Conservation (phyloP, 2,113 vertebrate species). For the Forbesichthys papilliferus region DNA sequence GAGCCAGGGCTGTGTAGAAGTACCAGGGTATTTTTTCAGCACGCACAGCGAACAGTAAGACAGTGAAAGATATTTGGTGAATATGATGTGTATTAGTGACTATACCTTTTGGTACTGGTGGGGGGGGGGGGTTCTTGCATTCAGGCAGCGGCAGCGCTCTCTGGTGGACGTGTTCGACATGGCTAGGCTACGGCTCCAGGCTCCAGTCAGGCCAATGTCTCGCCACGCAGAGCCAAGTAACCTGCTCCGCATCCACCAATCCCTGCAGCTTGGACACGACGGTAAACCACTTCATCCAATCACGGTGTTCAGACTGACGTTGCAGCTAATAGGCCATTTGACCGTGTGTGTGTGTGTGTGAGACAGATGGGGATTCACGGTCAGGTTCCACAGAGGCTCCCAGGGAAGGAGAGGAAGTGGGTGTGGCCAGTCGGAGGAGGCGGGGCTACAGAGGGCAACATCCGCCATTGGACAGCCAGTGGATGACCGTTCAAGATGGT, state of each 20-base stretch:
- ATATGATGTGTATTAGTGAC: too few species aligned
- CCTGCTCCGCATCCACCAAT: constrained; percentile 80
- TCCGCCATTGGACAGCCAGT: constrained; percentile 75
- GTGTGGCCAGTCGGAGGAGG: constrained; percentile 78
- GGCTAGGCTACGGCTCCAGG: constrained; percentile 84
- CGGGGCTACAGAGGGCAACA: constrained; percentile 78
- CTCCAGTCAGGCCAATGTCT: constrained; percentile 78
- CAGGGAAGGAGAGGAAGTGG: constrained; percentile 49
- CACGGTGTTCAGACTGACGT: too few species aligned
- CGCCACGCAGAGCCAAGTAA: constrained; percentile 77
- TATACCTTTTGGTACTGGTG: constrained; percentile 12
- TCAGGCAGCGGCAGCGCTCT: constrained; percentile 72
- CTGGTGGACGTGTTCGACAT: constrained; percentile 87
- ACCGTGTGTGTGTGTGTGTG: neutral
- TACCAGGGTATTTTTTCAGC: too few species aligned
- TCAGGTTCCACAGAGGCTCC: constrained; percentile 64
- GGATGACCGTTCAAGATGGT: constrained; percentile 69
- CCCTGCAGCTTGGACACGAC: constrained; percentile 81
- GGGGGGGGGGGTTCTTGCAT: neutral
- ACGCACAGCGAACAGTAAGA: too few species aligned
- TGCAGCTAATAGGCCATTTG: too few species aligned
- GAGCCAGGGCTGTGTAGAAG: too few species aligned
- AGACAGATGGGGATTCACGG: constrained; percentile 79
- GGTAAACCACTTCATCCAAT: constrained; percentile 55
- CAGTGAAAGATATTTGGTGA: too few species aligned